Evolutionary conservation across 64 coral and sea anemone genomes (phyloP), one percentile per base, ranked within the genome.

Genomic region (Platygyra sinensis): DNA sequence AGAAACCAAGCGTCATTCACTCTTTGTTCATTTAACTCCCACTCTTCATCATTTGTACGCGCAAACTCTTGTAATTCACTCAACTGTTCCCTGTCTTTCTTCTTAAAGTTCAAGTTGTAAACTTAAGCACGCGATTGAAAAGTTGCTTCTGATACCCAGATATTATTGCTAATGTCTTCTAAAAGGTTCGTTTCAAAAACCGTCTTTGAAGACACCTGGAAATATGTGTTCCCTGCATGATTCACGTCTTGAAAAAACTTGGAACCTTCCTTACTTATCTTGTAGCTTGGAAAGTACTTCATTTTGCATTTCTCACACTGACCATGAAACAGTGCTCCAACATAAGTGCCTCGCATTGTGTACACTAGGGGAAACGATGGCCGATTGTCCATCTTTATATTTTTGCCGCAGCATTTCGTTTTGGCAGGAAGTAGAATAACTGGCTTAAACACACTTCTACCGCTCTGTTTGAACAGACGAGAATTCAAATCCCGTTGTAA

Each of bases 311-410:
- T 38, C 30, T n/a, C 16, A n/a, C 90, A 96, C 52, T 96, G 31
- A 33, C 94, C 90, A 82, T 96, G 90, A 75, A 93, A 96, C 5
- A 87, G 16, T 57, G 90, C 90, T 3, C 28, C 90, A 74, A 96
- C 75, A 86, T 67, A 92, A 11, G 94, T 89, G 3, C 89, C 94
- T 33, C 39, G 74, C 42, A 39, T 87, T 18, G 86, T 96, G 30
- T 93, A 93, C 31, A 93, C 87, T 14, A 96, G 62, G 8, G 81
- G 87, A 90, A 79, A 92, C 39, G 90, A 96, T 11, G 81, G 90
- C 32, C 90, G 42, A 54, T 78, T 93, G 81, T 93, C 90, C 81
- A 93, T n/a, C n/a, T n/a, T n/a, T 87, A 96, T 92, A 19, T 78
- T 76, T 25, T 64, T 87, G 12, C 67, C 42, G 80, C 87, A 88